These are phyloP conservation scores for Drosophila trichaetosa DNA, from an alignment of 2,888 invertebrate genomes.

Conservation along the genomic window DNA sequence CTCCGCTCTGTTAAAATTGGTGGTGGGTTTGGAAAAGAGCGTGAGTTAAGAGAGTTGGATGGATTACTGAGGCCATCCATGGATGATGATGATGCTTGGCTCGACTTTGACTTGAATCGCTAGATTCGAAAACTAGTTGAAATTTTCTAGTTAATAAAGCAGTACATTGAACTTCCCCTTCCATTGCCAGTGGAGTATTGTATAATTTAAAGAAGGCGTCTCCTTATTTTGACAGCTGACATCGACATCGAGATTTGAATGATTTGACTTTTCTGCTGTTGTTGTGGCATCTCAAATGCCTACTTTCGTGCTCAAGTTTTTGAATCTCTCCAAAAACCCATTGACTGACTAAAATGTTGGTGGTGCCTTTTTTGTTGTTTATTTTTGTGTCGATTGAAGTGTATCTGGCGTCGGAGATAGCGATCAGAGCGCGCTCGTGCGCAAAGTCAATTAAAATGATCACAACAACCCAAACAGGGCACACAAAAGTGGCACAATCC, in stretches of 20 bases:
- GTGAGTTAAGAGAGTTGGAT: slow-evolving; percentile 6
- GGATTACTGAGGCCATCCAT: slow-evolving; percentile 7
- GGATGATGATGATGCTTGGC: slow-evolving; percentile 15
- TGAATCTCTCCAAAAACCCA: slow-evolving; percentile 31
- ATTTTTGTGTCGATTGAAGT: slow-evolving; percentile 35
- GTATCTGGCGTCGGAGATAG: slow-evolving; percentile 39
- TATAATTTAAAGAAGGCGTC: slow-evolving; percentile 56
- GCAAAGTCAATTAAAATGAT: slow-evolving; percentile 80
- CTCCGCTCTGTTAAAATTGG: slow-evolving; percentile 24
- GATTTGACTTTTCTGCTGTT: slow-evolving; percentile 28
- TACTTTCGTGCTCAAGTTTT: slow-evolving; percentile 57
- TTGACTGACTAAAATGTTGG: slow-evolving; percentile 30
- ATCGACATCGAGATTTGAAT: slow-evolving; percentile 35
- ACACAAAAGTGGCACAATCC: slow-evolving; percentile 11
- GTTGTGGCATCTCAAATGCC: slow-evolving; percentile 47
- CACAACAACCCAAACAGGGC: slow-evolving; percentile 66
- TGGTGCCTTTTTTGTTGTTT: slow-evolving; percentile 6
- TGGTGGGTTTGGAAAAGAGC: slow-evolving; percentile 44
- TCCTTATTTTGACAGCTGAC: slow-evolving; percentile 72
- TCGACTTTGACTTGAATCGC: slow-evolving; percentile 32
- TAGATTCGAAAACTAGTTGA: slow-evolving; percentile 16
- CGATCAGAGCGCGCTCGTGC: slow-evolving; percentile 72
- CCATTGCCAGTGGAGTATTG: slow-evolving; percentile 7
- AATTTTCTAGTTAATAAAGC: slow-evolving; percentile 32
- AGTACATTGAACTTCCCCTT: slow-evolving; percentile 62